Base-by-base conservation (phyloP, 2,888 invertebrate genomes). In the Nephrotoma flavescens region DNA sequence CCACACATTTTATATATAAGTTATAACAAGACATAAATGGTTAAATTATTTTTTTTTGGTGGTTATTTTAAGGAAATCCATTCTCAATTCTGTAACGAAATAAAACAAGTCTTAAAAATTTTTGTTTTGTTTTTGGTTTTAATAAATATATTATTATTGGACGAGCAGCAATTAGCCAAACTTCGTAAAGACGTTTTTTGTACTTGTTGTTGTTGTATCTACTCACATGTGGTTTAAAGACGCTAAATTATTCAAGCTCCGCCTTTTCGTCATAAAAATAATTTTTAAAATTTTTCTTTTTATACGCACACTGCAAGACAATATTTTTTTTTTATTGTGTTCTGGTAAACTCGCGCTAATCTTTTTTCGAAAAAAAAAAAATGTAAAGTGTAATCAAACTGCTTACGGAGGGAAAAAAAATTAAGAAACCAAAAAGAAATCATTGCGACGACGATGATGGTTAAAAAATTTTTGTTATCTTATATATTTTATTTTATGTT, bases 191-290 rank as follows among this genome's bases (percentile, higher is more conserved):
- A 57, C 15, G 6, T 9, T 19, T 44, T 6, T 44, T 3, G 31
- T 31, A 31, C 31, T 31, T 44, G 44, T 19, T 57, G 19, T 71
- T 71, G 31, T 31, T 71, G 71, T 71, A 71, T 71, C 71, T 57
- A 71, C 71, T 71, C 71, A 71, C 31, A 71, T 71, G 71, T 71
- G 71, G 71, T 31, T 71, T 71, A 31, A 31, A 71, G 31, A 71
- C 71, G 71, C 71, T 71, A 71, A 71, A 71, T 71, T 71, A 71
- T 71, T 71, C 71, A 41, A 45, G 83, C 86, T 45, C 86, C 86
- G 86, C 86, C 86, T 83, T 83, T 44, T 57, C 15, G 86, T 42
- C 86, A 86, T 86, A 86, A 71, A 84, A 84, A 84, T 84, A 71
- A 71, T 71, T 71, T 31, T 71, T 31, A 71, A 31, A 71, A 31